These are phyloP conservation scores for Cecidostiba fungosa DNA, from an alignment of 2,888 invertebrate genomes.

Conservation along the genomic window DNA sequence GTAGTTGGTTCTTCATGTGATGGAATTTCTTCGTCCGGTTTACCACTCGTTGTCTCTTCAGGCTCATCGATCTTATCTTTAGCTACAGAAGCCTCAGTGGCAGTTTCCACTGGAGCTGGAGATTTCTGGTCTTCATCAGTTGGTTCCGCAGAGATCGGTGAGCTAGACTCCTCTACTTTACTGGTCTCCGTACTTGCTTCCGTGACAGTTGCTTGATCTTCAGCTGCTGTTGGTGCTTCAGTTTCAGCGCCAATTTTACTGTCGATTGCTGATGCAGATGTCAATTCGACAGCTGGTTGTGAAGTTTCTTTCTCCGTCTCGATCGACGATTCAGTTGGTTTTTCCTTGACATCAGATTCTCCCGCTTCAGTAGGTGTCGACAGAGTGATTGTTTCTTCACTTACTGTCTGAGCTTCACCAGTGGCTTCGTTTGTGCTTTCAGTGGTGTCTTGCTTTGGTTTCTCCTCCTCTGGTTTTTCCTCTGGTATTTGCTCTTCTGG, in stretches of 20 bases:
- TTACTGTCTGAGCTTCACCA: slow-evolving; percentile 19
- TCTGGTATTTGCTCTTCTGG: not conserved
- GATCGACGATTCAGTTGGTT: slow-evolving; percentile 28
- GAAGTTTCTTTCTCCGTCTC: slow-evolving; percentile 53
- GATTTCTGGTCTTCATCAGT: slow-evolving; percentile 16
- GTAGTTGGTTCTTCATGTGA: slow-evolving; percentile 40
- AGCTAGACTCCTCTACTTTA: slow-evolving; percentile 44
- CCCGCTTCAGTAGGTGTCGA: not conserved
- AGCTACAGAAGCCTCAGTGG: slow-evolving; percentile 39
- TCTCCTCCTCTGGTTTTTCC: not conserved
- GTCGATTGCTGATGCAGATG: not conserved
- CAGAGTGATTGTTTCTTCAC: not conserved
- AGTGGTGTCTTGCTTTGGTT: not conserved
- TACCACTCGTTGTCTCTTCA: slow-evolving; percentile 7
- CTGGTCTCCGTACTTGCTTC: not conserved
- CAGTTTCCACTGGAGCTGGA: slow-evolving; percentile 25
- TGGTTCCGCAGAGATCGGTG: slow-evolving; percentile 29
- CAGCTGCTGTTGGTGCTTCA: not conserved
- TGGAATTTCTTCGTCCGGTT: not conserved
- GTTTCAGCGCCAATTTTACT: not conserved
- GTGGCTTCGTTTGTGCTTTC: slow-evolving; percentile 7
- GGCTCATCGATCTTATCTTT: slow-evolving; percentile 34
- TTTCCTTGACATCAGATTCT: slow-evolving; percentile 13
- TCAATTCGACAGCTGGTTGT: not conserved
- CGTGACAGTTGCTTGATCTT: not conserved